Evolutionary conservation across 1,140 invertebrate species (phyloP).

Genomic region (Drosophila aff.): DNA sequence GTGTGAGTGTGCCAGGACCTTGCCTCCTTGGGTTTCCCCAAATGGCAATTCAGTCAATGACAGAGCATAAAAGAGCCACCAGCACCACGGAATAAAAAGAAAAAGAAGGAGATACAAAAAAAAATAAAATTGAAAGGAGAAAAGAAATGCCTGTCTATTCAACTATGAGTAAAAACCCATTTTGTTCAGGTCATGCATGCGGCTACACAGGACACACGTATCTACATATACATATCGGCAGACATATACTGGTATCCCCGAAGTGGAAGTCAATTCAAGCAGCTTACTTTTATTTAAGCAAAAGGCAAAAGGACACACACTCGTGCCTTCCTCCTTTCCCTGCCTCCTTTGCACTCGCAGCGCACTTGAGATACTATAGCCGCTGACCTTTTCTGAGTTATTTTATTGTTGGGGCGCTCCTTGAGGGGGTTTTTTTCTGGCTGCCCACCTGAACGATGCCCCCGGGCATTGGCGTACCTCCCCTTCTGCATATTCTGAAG

Average conservation of each 20-base stretch:
- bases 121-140: neutral
- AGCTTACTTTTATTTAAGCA: conserved; percentile 74
- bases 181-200: conserved; percentile 69
- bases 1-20: conserved; percentile 8
- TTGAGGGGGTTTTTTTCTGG: neutral
- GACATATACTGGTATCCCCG: conserved; percentile 5
- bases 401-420: conserved; percentile 35
- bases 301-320: conserved; percentile 42
- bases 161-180: conserved; percentile 66
- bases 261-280: conserved; percentile 73
- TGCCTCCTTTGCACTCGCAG: conserved; percentile 1
- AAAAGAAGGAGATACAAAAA: neutral
- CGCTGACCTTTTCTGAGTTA: conserved; percentile 45
- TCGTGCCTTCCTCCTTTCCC: neutral
- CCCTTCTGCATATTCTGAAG: neutral
- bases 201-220: conserved; percentile 7
- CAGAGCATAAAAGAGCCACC: conserved; percentile 59
- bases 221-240: neutral
- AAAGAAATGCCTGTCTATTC: conserved; percentile 67
- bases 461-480: neutral
- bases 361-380: conserved; percentile 32
- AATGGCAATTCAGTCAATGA: conserved; percentile 75
- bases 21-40: conserved; percentile 37
- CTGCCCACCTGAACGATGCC: conserved; percentile 25
- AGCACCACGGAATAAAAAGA: conserved; percentile 2